Conservation (phyloP, 1,140 invertebrate species). For the Drosophila trapezifrons region DNA sequence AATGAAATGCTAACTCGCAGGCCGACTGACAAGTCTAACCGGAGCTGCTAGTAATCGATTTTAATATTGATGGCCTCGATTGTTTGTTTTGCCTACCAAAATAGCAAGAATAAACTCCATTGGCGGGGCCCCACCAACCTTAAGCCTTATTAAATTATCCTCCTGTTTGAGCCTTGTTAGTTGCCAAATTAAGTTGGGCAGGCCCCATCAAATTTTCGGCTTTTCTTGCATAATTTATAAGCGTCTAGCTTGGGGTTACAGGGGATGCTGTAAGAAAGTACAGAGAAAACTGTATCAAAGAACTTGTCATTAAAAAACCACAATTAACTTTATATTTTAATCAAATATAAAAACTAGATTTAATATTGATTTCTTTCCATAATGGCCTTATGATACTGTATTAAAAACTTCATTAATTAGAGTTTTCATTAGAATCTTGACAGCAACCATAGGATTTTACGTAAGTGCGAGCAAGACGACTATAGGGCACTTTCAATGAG, state of each 20-base stretch:
- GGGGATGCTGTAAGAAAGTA: not conserved
- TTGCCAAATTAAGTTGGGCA: constrained; percentile 37
- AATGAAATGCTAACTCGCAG: constrained; percentile 31
- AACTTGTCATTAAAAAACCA: not conserved
- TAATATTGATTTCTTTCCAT: not conserved
- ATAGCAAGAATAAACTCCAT: constrained; percentile 18
- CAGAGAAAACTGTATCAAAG: too few species aligned
- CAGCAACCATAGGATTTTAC: too few species aligned
- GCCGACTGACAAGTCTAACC: constrained; percentile 15
- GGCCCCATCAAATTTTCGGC: constrained; percentile 23
- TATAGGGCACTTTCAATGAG: too few species aligned
- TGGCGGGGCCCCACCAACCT: constrained; percentile 1
- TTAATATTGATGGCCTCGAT: constrained; percentile 49
- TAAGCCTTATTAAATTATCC: constrained; percentile 34
- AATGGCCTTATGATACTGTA: too few species aligned
- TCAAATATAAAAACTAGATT: not conserved
- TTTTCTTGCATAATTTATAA: constrained; percentile 42
- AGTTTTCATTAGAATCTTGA: too few species aligned
- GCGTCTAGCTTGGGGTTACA: constrained; percentile 4
- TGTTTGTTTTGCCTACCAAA: constrained; percentile 38
- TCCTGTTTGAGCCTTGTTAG: constrained; percentile 14
- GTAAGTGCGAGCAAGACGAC: too few species aligned
- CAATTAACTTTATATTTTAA: not conserved
- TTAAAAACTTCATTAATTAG: too few species aligned
- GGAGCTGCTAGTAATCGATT: constrained; percentile 27